phyloP scores from a whole-genome alignment of 1,140 invertebrate genomes.

The Drosophila dunni region DNA sequence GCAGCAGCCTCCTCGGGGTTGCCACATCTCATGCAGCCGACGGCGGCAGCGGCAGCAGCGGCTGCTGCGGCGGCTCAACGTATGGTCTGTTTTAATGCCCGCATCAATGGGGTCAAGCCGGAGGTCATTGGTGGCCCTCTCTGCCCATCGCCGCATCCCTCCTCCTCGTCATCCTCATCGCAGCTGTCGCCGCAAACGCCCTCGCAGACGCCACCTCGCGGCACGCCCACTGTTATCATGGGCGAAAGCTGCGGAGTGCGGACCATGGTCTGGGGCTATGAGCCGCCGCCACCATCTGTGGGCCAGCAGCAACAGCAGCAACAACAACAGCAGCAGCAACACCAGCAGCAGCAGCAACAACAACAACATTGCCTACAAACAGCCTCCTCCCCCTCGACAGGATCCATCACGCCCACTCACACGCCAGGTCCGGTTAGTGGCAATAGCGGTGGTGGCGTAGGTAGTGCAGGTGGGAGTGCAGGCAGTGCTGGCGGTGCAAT shows the following conservation, averaged over 20 bases:
- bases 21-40: conserved; percentile 75
- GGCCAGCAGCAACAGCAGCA: conserved; percentile 55
- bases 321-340: conserved; percentile 50
- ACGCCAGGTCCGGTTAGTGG: conserved; percentile 75
- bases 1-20: conserved; percentile 64
- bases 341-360: conserved; percentile 52
- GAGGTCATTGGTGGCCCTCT: conserved; percentile 91
- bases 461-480: no score
- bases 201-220: conserved; percentile 87
- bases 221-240: conserved; percentile 95
- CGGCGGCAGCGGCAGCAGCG: conserved; percentile 64
- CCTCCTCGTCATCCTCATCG: conserved; percentile 79
- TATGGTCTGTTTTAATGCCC: conserved; percentile 87
- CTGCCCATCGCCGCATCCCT: conserved; percentile 84
- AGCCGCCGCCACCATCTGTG: conserved; percentile 74
- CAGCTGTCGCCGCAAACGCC: conserved; percentile 87
- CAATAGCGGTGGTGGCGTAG: not conserved
- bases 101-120: conserved; percentile 91
- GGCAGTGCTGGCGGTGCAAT: conserved; percentile 1
- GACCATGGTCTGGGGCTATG: conserved; percentile 93
- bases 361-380: conserved; percentile 72
- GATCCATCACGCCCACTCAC: conserved; percentile 75
- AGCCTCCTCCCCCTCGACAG: conserved; percentile 71
- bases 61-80: conserved; percentile 84
- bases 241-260: conserved; percentile 95